Conservation (phyloP, 2,888 invertebrate genomes). For the Pyrrhia umbra region DNA sequence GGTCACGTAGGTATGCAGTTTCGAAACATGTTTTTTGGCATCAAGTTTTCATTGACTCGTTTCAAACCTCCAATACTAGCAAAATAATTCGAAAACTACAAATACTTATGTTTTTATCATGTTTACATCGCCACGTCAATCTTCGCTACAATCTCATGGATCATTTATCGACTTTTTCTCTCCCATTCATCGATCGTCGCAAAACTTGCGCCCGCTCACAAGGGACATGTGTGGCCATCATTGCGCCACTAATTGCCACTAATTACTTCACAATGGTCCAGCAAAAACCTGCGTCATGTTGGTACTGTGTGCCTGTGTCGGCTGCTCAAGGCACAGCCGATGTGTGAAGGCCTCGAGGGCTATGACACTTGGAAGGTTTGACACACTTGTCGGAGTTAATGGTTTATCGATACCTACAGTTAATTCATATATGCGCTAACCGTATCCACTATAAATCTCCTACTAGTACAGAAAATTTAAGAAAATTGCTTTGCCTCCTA, state of each 20-base stretch:
- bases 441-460: slow-evolving; percentile 12
- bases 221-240: slow-evolving; percentile 54
- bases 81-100: background rate
- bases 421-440: slow-evolving; percentile 29
- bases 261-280: slow-evolving; percentile 45
- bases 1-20: slow-evolving; percentile 3
- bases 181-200: slow-evolving; percentile 48
- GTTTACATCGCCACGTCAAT: background rate
- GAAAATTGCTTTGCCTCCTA: background rate
- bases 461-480: slow-evolving; percentile 6
- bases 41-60: background rate
- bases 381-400: slow-evolving; percentile 51
- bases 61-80: background rate
- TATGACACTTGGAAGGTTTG: slow-evolving; percentile 56
- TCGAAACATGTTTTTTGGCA: slow-evolving; percentile 8
- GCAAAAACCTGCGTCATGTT: slow-evolving; percentile 49
- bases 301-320: slow-evolving; percentile 29
- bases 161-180: slow-evolving; percentile 44
- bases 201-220: slow-evolving; percentile 49
- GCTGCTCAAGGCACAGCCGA: slow-evolving; percentile 2
- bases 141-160: slow-evolving; percentile 19
- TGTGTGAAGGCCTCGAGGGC: slow-evolving; percentile 41
- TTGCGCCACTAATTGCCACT: slow-evolving; percentile 45
- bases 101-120: background rate
- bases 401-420: slow-evolving; percentile 39